Base-by-base conservation (phyloP, 2,888 invertebrate species). In the Muschampia plurimacula region DNA sequence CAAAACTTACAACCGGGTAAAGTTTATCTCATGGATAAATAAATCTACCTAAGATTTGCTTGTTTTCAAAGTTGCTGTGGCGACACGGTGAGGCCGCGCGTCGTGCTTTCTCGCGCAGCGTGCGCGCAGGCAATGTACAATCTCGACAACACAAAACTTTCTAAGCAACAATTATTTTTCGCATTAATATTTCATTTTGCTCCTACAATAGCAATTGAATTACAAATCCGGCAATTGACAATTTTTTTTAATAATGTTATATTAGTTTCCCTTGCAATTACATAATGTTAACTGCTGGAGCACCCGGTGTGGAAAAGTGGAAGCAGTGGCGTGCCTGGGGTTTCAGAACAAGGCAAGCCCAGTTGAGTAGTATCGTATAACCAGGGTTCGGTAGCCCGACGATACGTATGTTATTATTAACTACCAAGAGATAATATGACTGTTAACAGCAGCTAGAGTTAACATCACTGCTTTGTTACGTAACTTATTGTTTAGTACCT, bases 111-210 rank as follows among this genome's bases (percentile, higher is more conserved):
- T 93, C 90, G 93, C 88, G 90, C 91, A 88, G 88, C 91, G 90
- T 91, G 91, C 91, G 89, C 86, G 90, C 93, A 92, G 93, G 93
- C 93, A 87, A 92, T 90, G 90, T 66, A 59, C 71, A 89, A 90
- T 91, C 90, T 91, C 89, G 85, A 84, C 88, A 82, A 86, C 84
- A 86, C 88, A 84, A 87, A 92, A 94, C 94, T 94, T 94, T 94
- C 94, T 93, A 94, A 91, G 91, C 91, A 93, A 91, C 89, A 91
- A 93, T 92, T 93, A 92, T 89, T 89, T 89, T 91, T 90, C 88
- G 86, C 93, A 93, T 93, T 90, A 93, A 93, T 93, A 92, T 92
- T 94, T 90, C 86, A 92, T 93, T 90, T 87, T 59, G 83, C 84
- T 88, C 84, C 85, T 86, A 84, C 85, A 83, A 86, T 86, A 79